These are phyloP conservation scores for Canis aureus DNA, from an alignment of 2,113 vertebrate species.

Conservation along the genomic window DNA sequence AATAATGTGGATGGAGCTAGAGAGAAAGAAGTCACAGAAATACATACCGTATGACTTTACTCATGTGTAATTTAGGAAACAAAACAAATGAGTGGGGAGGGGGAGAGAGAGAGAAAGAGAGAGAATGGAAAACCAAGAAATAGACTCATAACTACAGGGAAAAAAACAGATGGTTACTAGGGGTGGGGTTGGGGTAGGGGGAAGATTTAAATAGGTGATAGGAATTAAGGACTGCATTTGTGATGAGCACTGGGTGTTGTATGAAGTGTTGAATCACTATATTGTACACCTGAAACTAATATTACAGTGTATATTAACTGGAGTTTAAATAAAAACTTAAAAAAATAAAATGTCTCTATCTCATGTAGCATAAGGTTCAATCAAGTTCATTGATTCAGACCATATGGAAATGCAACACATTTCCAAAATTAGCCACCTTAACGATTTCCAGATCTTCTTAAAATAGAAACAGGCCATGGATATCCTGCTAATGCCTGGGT, in stretches of 20 bases:
- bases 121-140: background rate
- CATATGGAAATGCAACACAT: constrained; percentile 73
- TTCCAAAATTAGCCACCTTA: constrained; percentile 74
- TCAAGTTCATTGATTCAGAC: constrained; percentile 72
- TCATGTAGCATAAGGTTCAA: constrained; percentile 60
- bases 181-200: background rate
- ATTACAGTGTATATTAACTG: background rate
- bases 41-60: background rate
- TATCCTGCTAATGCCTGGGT: constrained; percentile 46
- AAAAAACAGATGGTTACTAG: background rate
- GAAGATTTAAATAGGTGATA: background rate
- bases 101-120: background rate
- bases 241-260: background rate
- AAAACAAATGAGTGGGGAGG: background rate
- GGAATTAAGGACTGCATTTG: background rate
- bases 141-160: background rate
- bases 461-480: constrained; percentile 59
- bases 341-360: constrained; percentile 61
- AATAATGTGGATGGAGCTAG: background rate
- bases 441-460: constrained; percentile 70
- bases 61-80: background rate
- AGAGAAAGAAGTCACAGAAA: background rate
- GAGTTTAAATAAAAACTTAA: background rate
- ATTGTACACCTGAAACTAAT: background rate
- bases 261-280: background rate